Conservation (phyloP, 2,797 vertebrate species). For the Botia almorhae region DNA sequence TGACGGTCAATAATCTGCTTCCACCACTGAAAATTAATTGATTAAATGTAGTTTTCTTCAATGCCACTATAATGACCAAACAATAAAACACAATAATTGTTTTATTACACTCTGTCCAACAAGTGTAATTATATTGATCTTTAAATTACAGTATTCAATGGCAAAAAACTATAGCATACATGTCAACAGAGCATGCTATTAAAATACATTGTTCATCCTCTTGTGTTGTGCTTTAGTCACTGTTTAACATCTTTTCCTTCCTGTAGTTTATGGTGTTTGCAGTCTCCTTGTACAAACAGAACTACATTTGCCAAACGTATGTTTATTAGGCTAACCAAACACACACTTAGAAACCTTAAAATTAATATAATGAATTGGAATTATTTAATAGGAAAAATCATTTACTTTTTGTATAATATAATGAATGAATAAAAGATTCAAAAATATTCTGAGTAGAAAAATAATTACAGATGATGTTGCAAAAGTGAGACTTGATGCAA, state of each 20-base stretch:
- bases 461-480: neutral
- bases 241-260: neutral
- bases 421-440: neutral
- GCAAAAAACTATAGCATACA: neutral
- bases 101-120: conserved; percentile 9
- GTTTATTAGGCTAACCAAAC: neutral
- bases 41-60: neutral
- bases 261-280: neutral
- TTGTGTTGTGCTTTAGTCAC: neutral
- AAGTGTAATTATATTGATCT: conserved; percentile 27
- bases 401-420: neutral
- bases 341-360: neutral
- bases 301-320: neutral
- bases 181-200: neutral
- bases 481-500: conserved; percentile 4
- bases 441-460: neutral
- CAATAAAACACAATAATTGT: neutral
- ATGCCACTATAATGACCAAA: conserved; percentile 11
- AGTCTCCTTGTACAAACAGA: neutral
- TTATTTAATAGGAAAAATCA: neutral
- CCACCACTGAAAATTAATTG: neutral
- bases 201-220: neutral
- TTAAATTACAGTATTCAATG: neutral
- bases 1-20: neutral
- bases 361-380: neutral